Evolutionary conservation across 2,113 vertebrate species (phyloP).

Genomic region (Orthonyx spaldingii): DNA sequence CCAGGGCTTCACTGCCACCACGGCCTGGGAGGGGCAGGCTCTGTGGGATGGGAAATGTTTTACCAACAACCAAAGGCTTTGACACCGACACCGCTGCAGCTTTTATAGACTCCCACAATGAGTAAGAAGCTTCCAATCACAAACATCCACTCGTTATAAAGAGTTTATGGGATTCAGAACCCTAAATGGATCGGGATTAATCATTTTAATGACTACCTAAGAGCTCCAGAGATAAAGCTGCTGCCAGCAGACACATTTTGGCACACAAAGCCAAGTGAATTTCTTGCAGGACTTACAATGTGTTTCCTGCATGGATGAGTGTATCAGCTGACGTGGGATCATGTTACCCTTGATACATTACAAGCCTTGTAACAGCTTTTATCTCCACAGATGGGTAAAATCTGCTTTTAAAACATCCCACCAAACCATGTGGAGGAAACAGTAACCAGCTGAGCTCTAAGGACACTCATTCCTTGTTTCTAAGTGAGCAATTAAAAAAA

Average conservation of each 20-base stretch:
- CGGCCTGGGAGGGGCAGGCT: not conserved
- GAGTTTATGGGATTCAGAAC: not conserved
- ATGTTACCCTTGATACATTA: not conserved
- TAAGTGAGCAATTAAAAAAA: not conserved
- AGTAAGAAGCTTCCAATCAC: not conserved
- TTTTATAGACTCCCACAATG: not conserved
- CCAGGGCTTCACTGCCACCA: rapidly evolving
- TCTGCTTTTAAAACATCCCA: not conserved
- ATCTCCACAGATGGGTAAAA: not conserved
- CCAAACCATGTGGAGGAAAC: not conserved
- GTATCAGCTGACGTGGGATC: not conserved
- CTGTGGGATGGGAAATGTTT: not conserved
- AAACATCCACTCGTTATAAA: not conserved
- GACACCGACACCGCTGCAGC: not conserved
- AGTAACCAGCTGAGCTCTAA: not conserved
- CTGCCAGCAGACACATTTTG: not conserved
- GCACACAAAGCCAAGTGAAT: not conserved
- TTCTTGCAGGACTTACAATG: not conserved
- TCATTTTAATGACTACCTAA: not conserved
- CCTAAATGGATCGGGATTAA: not conserved
- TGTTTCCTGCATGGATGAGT: not conserved
- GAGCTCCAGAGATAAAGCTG: not conserved
- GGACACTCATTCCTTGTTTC: not conserved
- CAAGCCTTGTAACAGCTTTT: not conserved
- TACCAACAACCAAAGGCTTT: not conserved